Percentiles rank a stretch among this genome's conserved stretches.
These are phyloP conservation scores for Drosophila barbarae DNA, from an alignment of 2,888 invertebrate species.

Conservation along the genomic window DNA sequence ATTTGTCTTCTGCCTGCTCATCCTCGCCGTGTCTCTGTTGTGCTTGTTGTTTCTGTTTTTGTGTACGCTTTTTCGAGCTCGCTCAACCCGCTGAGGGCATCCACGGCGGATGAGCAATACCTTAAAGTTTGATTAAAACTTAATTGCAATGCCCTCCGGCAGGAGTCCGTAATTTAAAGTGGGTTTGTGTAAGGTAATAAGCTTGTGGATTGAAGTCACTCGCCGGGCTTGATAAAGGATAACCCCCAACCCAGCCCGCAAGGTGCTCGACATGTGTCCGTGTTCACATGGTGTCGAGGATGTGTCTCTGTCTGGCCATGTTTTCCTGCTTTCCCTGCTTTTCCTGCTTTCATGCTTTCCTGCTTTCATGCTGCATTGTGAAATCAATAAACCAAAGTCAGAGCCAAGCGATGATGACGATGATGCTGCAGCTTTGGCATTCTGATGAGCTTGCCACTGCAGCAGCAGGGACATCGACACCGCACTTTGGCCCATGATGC, in stretches of 20 bases:
- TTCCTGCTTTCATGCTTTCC: conserved; percentile 19
- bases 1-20: conserved; percentile 62
- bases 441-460: conserved; percentile 42
- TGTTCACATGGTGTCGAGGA: conserved; percentile 33
- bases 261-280: conserved; percentile 35
- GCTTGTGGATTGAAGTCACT: conserved; percentile 41
- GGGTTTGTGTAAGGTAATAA: conserved; percentile 50
- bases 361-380: conserved; percentile 35
- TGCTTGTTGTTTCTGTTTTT: conserved; percentile 16
- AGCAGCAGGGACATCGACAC: conserved; percentile 22
- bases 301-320: conserved; percentile 5
- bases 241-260: conserved; percentile 1
- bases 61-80: conserved; percentile 37
- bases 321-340: background rate
- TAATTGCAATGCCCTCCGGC: conserved; percentile 51
- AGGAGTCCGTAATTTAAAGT: conserved; percentile 14
- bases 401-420: conserved; percentile 37
- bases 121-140: conserved; percentile 61
- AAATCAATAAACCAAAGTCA: conserved; percentile 56
- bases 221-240: conserved; percentile 14
- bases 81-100: conserved; percentile 23
- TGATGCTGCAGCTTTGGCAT: conserved; percentile 39
- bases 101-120: conserved; percentile 55
- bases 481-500: conserved; percentile 27
- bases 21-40: conserved; percentile 11